Conservation (phyloP, 2,888 invertebrate species). For the Halictus ligatus region DNA sequence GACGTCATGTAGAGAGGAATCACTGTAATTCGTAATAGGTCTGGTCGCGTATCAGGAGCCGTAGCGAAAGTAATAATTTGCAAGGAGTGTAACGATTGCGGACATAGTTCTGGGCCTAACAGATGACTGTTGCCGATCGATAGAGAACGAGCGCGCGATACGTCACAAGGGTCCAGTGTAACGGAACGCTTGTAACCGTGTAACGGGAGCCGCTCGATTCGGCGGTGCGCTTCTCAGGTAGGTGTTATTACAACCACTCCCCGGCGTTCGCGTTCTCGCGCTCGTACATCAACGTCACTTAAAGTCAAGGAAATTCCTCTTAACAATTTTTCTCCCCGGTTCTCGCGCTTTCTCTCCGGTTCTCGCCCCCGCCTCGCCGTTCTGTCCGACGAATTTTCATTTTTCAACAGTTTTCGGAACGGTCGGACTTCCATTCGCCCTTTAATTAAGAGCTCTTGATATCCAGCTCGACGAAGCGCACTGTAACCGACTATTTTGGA, state of each 20-base stretch:
- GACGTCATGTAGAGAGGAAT: too few species aligned
- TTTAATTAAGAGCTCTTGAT: neutral
- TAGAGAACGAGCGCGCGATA: neutral
- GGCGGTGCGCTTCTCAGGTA: slow-evolving; percentile 40
- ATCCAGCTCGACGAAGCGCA: neutral
- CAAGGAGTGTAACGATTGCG: too few species aligned
- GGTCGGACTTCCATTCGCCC: neutral
- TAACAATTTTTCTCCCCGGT: slow-evolving; percentile 62
- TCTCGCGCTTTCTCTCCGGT: neutral
- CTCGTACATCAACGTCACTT: slow-evolving; percentile 72
- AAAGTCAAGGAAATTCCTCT: slow-evolving; percentile 67
- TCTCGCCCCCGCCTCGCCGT: neutral
- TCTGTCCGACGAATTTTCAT: slow-evolving; percentile 9
- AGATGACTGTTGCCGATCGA: neutral
- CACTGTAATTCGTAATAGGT: too few species aligned
- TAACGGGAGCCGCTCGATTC: slow-evolving; percentile 22
- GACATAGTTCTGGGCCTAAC: too few species aligned
- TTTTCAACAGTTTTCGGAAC: neutral
- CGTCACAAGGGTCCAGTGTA: neutral
- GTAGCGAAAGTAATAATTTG: too few species aligned
- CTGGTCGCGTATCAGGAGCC: too few species aligned
- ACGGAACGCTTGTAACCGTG: neutral
- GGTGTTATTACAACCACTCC: slow-evolving; percentile 61
- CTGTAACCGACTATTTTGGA: neutral
- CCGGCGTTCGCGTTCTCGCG: slow-evolving; percentile 46